Conservation (phyloP, 2,113 vertebrate species). For the Muntiacus muntjak region DNA sequence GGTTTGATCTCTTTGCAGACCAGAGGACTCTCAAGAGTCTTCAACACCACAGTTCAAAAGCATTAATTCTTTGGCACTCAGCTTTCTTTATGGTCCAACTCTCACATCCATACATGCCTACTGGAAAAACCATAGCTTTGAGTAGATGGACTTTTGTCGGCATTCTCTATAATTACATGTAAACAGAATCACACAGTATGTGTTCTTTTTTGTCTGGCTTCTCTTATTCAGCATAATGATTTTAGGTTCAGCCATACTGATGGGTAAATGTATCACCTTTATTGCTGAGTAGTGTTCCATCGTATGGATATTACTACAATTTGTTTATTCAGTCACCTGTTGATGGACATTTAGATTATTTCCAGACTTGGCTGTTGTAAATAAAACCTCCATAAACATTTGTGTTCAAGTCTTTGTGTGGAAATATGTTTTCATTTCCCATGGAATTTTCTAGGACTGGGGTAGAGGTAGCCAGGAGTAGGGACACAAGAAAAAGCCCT, state of each 20-base stretch:
- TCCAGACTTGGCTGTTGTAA: not conserved
- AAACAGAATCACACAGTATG: not conserved
- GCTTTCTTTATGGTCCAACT: not conserved
- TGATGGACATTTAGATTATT: not conserved
- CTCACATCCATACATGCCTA: not conserved
- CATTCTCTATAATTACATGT: not conserved
- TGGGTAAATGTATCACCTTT: not conserved
- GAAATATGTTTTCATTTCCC: not conserved
- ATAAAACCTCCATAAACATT: not conserved
- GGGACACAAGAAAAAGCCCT: not conserved
- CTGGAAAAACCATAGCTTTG: not conserved
- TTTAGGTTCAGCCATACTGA: not conserved
- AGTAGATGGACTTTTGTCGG: not conserved
- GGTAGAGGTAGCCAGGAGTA: not conserved
- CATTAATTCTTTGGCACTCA: not conserved
- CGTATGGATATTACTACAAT: not conserved
- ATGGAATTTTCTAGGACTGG: not conserved
- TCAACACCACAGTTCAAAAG: not conserved
- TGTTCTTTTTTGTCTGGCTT: not conserved
- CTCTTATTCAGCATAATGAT: not conserved
- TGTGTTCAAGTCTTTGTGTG: not conserved
- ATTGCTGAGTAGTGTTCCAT: not conserved
- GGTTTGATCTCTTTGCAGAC: not conserved
- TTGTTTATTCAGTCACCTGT: not conserved
- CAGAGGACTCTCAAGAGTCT: not conserved